Evolutionary conservation across 2,113 vertebrate species (phyloP).

Genomic region (Steatornis caripensis): DNA sequence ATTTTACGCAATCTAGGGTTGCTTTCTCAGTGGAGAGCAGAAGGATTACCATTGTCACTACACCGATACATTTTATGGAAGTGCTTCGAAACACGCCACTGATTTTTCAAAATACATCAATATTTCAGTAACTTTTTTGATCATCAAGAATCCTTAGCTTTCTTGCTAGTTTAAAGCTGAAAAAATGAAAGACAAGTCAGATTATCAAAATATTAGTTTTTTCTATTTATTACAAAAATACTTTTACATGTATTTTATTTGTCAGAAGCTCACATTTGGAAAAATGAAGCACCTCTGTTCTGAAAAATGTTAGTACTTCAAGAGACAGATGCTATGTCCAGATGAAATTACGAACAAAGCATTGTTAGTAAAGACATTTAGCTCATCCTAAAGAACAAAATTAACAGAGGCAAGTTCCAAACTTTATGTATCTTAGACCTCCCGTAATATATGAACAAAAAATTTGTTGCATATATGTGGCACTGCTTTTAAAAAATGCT

Average conservation of each 20-base stretch:
- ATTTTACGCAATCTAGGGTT: background rate
- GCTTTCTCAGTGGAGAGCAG: background rate
- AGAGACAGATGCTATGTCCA: background rate
- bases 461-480: background rate
- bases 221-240: background rate
- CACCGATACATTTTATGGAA: background rate
- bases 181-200: background rate
- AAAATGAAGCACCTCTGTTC: background rate
- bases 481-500: background rate
- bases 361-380: background rate
- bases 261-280: background rate
- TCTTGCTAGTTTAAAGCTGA: background rate
- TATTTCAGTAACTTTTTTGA: background rate
- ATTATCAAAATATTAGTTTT: background rate
- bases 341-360: background rate
- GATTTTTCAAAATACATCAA: background rate
- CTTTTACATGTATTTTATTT: background rate
- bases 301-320: background rate
- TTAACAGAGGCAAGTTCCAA: background rate
- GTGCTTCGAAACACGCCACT: background rate
- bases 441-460: background rate
- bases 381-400: background rate
- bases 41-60: background rate
- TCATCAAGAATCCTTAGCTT: background rate
- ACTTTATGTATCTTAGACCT: background rate